These are phyloP conservation scores for Nineta flava DNA, from an alignment of 2,888 invertebrate species.

Conservation along the genomic window DNA sequence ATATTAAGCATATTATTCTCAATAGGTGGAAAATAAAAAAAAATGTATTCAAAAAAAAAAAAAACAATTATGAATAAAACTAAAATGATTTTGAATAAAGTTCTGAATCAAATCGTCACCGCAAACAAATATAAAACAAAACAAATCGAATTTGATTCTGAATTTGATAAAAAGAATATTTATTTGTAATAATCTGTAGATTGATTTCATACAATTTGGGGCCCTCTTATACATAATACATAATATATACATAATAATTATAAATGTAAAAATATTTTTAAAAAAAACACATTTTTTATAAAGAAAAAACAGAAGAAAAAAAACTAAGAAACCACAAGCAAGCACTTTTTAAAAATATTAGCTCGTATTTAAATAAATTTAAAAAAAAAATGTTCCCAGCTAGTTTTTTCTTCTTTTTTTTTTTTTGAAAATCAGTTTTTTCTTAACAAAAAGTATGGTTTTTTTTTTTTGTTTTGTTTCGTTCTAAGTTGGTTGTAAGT, in stretches of 20 bases:
- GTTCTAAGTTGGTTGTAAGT: no score
- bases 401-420: no score
- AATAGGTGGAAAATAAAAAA: no score
- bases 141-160: background rate
- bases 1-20: no score
- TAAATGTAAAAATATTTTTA: no score
- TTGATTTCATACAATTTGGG: background rate
- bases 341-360: no score
- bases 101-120: background rate
- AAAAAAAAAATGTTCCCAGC: no score
- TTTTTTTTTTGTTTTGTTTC: no score
- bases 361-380: no score
- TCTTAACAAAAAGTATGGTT: no score
- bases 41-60: no score
- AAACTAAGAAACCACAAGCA: background rate
- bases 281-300: background rate
- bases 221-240: background rate
- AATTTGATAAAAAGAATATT: background rate
- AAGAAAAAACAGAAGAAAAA: background rate
- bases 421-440: no score
- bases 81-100: background rate
- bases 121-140: background rate
- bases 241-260: background rate
- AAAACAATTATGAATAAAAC: background rate
- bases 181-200: slow-evolving; percentile 1